A percentile compares a stretch with the other conserved stretches of the same genome.
Conservation (phyloP, 1,140 invertebrate species). For the Mercenaria mercenaria region DNA sequence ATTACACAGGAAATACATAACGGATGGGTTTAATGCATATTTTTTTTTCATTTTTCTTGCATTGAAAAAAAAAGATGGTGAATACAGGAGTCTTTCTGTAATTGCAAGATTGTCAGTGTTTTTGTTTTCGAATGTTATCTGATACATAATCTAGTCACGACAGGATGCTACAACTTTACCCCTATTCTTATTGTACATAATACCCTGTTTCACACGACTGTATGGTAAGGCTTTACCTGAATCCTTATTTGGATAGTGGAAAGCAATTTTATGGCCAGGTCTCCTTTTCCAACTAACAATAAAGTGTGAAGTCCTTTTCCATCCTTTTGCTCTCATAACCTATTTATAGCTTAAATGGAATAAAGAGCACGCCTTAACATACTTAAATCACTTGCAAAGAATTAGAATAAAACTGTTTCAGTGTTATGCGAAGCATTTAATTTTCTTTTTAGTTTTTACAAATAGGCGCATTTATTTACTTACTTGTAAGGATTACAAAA, state of each 20-base stretch:
- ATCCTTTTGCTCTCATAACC: background rate
- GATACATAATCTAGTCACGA: no score
- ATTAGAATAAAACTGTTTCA: slow-evolving; percentile 9
- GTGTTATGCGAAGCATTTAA: background rate
- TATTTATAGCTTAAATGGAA: background rate
- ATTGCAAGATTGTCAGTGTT: no score
- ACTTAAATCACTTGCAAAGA: background rate
- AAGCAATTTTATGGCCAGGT: background rate
- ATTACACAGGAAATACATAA: no score
- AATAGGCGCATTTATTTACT: background rate
- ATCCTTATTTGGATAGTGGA: background rate
- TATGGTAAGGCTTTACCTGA: background rate
- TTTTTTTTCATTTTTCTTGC: no score
- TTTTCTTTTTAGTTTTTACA: background rate
- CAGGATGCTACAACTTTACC: no score
- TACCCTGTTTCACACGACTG: no score
- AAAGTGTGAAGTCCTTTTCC: background rate
- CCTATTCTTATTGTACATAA: no score
- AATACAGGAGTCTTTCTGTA: no score
- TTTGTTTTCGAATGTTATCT: no score
- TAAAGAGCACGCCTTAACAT: background rate
- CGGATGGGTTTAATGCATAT: no score
- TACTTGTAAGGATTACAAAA: slow-evolving; percentile 2
- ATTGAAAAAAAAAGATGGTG: no score
- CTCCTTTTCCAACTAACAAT: background rate